Conservation (phyloP, 2,797 vertebrate genomes). For the Notoglanidium macrostoma region DNA sequence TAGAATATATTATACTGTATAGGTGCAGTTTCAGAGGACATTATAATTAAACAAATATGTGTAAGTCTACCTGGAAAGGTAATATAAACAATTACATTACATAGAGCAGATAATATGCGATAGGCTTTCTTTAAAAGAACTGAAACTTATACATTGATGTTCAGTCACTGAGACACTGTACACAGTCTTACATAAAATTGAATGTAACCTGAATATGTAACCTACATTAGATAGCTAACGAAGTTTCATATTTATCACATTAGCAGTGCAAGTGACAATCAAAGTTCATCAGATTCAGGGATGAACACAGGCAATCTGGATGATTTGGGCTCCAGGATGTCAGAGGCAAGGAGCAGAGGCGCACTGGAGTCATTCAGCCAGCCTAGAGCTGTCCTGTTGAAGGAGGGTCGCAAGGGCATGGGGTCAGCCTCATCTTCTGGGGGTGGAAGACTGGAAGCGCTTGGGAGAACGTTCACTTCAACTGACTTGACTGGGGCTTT, state of each 20-base stretch:
- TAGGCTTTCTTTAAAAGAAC: background rate
- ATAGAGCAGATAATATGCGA: background rate
- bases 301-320: slow-evolving; percentile 58
- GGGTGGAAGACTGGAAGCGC: slow-evolving; percentile 71
- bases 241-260: slow-evolving; percentile 36
- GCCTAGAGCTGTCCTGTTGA: slow-evolving; percentile 91
- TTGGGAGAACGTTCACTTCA: slow-evolving; percentile 76
- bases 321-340: slow-evolving; percentile 69
- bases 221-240: slow-evolving; percentile 42
- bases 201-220: slow-evolving; percentile 24
- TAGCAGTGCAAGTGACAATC: slow-evolving; percentile 59
- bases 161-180: background rate
- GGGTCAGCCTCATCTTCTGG: slow-evolving; percentile 74
- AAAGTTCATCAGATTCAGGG: slow-evolving; percentile 95
- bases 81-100: background rate
- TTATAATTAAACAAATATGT: background rate
- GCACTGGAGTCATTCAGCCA: slow-evolving; percentile 80
- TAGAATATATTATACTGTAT: slow-evolving; percentile 8
- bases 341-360: slow-evolving; percentile 70
- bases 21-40: background rate
- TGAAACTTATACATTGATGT: background rate
- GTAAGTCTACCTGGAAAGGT: background rate
- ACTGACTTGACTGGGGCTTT: slow-evolving; percentile 77
- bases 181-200: slow-evolving; percentile 1
- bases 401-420: slow-evolving; percentile 80